Percentiles rank a stretch among this genome's conserved stretches.
These are phyloP conservation scores for Pristionchus pacificus DNA, from an alignment of 1,140 invertebrate genomes.

Conservation along the genomic window DNA sequence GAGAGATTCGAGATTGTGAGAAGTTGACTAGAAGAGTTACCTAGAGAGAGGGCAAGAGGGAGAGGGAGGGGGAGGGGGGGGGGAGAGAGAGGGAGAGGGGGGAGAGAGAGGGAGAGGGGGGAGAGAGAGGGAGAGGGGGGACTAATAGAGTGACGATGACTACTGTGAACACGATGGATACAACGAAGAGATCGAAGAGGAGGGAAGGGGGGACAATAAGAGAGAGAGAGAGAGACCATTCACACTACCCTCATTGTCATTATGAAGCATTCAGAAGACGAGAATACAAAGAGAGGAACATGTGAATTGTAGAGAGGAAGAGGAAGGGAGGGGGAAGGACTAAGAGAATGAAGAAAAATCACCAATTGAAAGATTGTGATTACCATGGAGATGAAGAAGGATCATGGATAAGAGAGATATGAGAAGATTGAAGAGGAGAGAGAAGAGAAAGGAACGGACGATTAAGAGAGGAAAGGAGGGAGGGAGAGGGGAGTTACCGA, in stretches of 20 bases:
- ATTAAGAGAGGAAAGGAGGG: too few relatives aligned
- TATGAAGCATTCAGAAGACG: too few relatives aligned
- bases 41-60: not conserved
- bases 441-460: not conserved
- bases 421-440: too few relatives aligned
- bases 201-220: not conserved
- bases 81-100: not conserved
- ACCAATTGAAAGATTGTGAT: too few relatives aligned
- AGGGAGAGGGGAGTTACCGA: too few relatives aligned
- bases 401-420: too few relatives aligned
- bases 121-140: slow-evolving; percentile 4
- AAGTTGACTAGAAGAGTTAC: slow-evolving; percentile 8
- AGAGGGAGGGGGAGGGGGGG: not conserved
- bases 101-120: not conserved
- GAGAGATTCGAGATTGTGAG: slow-evolving; percentile 14
- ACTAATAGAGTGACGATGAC: slow-evolving; percentile 22
- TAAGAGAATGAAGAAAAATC: too few relatives aligned
- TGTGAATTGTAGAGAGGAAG: too few relatives aligned
- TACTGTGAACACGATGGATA: not conserved
- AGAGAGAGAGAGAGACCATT: not conserved
- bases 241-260: not conserved
- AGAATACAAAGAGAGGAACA: too few relatives aligned
- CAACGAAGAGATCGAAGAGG: not conserved
- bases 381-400: too few relatives aligned
- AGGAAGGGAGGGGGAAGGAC: too few relatives aligned